A percentile compares a stretch with the other conserved stretches of the same genome.
phyloP scores from a whole-genome alignment of 2,113 vertebrate species.

The Megaleporinus macrocephalus region DNA sequence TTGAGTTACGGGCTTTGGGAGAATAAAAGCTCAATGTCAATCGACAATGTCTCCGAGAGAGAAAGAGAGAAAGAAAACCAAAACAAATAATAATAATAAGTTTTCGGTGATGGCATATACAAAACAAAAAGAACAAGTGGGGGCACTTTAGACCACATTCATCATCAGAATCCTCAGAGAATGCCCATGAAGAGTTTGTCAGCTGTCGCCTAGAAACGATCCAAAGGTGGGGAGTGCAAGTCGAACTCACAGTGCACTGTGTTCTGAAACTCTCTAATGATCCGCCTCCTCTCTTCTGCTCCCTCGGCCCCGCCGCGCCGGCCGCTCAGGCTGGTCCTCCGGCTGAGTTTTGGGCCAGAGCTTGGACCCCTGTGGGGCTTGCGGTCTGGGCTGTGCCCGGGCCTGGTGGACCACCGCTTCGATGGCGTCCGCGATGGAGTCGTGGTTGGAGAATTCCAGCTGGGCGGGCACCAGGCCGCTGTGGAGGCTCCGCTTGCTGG shows the following conservation, averaged over 20 bases:
- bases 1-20: constrained; percentile 44
- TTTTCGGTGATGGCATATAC: constrained; percentile 34
- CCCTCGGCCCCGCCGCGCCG: constrained; percentile 80
- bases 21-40: constrained; percentile 57
- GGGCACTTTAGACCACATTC: constrained; percentile 52
- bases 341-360: constrained; percentile 77
- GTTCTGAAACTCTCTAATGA: constrained; percentile 68
- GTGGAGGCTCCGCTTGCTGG: constrained; percentile 85
- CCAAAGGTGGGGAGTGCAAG: constrained; percentile 71
- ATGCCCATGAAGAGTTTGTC: constrained; percentile 57
- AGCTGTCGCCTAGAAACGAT: constrained; percentile 55
- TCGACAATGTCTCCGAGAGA: constrained; percentile 52
- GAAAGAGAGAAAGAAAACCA: neutral
- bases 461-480: constrained; percentile 76
- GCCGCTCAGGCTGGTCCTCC: constrained; percentile 80
- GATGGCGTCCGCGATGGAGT: constrained; percentile 92
- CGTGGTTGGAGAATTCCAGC: constrained; percentile 84
- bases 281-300: constrained; percentile 74
- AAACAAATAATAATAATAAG: neutral
- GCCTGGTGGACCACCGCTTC: constrained; percentile 96
- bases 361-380: constrained; percentile 70
- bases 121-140: constrained; percentile 49
- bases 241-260: constrained; percentile 64
- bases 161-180: constrained; percentile 44
- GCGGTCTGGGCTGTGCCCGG: constrained; percentile 74